A percentile compares a stretch with the other conserved stretches of the same genome.
These are phyloP conservation scores for Temnothorax longispinosus DNA, from an alignment of 1,140 invertebrate species.

Conservation along the genomic window DNA sequence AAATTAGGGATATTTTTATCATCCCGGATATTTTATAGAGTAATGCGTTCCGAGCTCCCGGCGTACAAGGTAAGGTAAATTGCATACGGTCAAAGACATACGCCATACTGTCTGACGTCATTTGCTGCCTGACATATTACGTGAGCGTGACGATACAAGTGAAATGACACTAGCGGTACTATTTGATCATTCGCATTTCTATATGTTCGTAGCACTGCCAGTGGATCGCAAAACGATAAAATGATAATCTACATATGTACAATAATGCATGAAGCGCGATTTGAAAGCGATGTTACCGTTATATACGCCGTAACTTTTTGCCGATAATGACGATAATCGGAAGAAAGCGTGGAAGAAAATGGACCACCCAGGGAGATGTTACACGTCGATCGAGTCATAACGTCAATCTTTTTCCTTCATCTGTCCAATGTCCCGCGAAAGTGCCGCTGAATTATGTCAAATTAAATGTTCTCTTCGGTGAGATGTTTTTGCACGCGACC, in stretches of 20 bases:
- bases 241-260: background rate
- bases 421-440: conserved; percentile 20
- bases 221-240: background rate
- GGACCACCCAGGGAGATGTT: conserved; percentile 36
- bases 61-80: conserved; percentile 56
- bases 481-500: conserved; percentile 68
- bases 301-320: background rate
- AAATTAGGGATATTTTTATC: conserved; percentile 60
- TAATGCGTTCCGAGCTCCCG: conserved; percentile 8
- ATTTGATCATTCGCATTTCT: conserved; percentile 11
- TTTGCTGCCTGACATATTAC: conserved; percentile 21
- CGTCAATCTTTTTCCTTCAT: background rate
- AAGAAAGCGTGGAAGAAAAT: conserved; percentile 37
- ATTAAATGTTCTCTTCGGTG: conserved; percentile 67
- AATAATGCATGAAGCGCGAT: conserved; percentile 15
- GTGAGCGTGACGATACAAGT: conserved; percentile 17
- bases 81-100: conserved; percentile 56
- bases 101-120: conserved; percentile 42
- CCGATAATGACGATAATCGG: conserved; percentile 2
- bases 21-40: conserved; percentile 43
- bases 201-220: background rate
- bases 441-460: conserved; percentile 64
- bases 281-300: conserved; percentile 17
- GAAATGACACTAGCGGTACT: background rate
- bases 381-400: conserved; percentile 41